Evolutionary conservation across 2,888 invertebrate genomes (phyloP).

Genomic region (Chymomyza procnemis): DNA sequence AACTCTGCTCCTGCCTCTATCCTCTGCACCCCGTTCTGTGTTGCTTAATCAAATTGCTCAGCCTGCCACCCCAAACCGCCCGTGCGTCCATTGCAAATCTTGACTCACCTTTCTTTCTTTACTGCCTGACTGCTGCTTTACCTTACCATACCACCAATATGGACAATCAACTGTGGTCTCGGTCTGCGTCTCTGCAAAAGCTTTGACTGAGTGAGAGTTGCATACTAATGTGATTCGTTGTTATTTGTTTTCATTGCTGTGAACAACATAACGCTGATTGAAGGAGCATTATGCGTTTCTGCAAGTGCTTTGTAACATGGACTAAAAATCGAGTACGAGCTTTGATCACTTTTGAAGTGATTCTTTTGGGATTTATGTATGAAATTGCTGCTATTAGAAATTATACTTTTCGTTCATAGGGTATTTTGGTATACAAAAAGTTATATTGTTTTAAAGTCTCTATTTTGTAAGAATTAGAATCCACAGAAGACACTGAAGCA

Average conservation of each 20-base stretch:
- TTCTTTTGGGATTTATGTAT: too few species aligned
- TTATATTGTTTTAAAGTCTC: too few species aligned
- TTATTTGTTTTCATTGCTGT: slow-evolving; percentile 19
- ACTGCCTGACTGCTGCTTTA: too few species aligned
- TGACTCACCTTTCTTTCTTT: slow-evolving; percentile 61
- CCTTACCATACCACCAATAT: slow-evolving; percentile 48
- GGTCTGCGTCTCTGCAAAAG: slow-evolving; percentile 27
- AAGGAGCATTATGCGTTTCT: neutral
- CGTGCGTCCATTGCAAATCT: neutral
- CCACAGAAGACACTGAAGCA: too few species aligned
- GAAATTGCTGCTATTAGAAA: too few species aligned
- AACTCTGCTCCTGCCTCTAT: too few species aligned
- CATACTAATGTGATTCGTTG: slow-evolving; percentile 64
- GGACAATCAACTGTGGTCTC: slow-evolving; percentile 33
- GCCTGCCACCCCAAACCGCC: neutral
- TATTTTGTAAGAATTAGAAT: too few species aligned
- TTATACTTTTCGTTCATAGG: too few species aligned
- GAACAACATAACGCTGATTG: neutral
- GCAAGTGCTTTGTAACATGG: neutral
- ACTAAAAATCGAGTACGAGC: neutral
- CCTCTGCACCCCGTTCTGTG: neutral
- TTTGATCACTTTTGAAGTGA: too few species aligned
- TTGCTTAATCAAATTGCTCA: too few species aligned
- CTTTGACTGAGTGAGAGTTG: slow-evolving; percentile 72
- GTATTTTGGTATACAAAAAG: too few species aligned